These are phyloP conservation scores for Staurois parvus DNA, from an alignment of 2,797 vertebrate genomes.

Conservation along the genomic window DNA sequence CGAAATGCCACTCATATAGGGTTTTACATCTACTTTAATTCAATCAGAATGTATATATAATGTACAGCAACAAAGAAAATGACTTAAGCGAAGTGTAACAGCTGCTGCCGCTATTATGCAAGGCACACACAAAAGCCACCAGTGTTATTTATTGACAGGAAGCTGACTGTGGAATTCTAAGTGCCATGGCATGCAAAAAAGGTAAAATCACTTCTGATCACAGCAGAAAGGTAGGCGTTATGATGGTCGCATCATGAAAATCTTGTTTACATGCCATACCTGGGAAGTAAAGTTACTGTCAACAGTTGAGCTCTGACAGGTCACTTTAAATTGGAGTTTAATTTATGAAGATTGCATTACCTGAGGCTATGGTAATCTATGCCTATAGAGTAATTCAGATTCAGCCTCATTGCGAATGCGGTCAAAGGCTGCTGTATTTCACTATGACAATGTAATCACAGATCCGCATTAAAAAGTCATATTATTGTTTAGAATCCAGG, in stretches of 20 bases:
- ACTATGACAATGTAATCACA: constrained; percentile 99
- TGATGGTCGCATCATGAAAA: constrained; percentile 68
- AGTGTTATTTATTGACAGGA: neutral
- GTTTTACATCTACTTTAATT: no score
- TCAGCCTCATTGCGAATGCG: constrained; percentile 88
- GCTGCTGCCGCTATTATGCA: neutral
- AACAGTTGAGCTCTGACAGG: constrained; percentile 82
- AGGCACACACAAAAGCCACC: neutral
- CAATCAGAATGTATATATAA: neutral
- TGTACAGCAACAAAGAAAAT: neutral
- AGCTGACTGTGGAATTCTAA: neutral
- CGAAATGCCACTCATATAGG: no score
- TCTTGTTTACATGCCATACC: constrained; percentile 74
- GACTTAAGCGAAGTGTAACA: neutral
- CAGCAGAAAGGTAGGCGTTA: constrained; percentile 66
- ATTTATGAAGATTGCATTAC: constrained; percentile 99
- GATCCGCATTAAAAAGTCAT: constrained; percentile 99
- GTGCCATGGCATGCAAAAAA: neutral
- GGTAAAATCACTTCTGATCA: constrained; percentile 58
- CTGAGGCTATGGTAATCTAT: constrained; percentile 85
- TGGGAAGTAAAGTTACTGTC: constrained; percentile 75
- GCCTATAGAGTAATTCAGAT: constrained; percentile 88
- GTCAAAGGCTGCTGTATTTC: constrained; percentile 92
- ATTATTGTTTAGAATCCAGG: constrained; percentile 99
- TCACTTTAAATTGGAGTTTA: constrained; percentile 95